Base-by-base conservation (phyloP, 1,140 invertebrate species). In the Macrobrachium nipponense region DNA sequence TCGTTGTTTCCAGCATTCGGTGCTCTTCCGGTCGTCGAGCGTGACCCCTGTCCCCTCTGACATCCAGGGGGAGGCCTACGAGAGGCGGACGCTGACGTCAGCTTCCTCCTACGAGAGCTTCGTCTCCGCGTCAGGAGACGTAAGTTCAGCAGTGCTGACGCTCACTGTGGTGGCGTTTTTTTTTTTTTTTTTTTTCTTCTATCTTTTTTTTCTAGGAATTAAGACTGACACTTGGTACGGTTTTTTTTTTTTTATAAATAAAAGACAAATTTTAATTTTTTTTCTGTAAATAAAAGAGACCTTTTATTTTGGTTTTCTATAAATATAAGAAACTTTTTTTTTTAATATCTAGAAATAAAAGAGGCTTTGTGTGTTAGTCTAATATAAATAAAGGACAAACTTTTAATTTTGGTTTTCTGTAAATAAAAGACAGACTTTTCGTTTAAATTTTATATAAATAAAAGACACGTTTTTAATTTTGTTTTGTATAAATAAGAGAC, bases 111-210 rank as follows among this genome's bases (percentile, higher is more conserved):
- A 96, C 0, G 97, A 98, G 91, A 98, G 97, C 60, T 99, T 98
- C 92, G 96, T 97, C 44, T 98, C 97, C 0, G 97, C 97, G 0
- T 95, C 97, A 91, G 97, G 97, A 92, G 95, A 97, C 91, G 95
- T 96, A 91, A 92, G 86, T 68, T 90, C 80, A 86, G 92, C 80
- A 86, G 27, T 36, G 1, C 27, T 4, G 27, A 92, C 82, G 83
- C 5, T 79, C 51, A 85, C 88, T 15, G 70, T 64, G 8, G 8
- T 77, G 43, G 36, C 0, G 51, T 51, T 51, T 51, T 51, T 51
- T 0, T 51, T 51, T 2, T 51, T 10, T 51, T 51, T 51, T 51
- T 51, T 10, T 51, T 6, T 6, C 10, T 51, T 12, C 10, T 18
- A 15, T 81, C 14, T 61, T 58, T 20, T 0, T 17, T 27, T 23